Percentiles rank a stretch among this genome's conserved stretches.
Evolutionary conservation across 2,888 invertebrate genomes (phyloP).

Genomic region (Auanema sp.): DNA sequence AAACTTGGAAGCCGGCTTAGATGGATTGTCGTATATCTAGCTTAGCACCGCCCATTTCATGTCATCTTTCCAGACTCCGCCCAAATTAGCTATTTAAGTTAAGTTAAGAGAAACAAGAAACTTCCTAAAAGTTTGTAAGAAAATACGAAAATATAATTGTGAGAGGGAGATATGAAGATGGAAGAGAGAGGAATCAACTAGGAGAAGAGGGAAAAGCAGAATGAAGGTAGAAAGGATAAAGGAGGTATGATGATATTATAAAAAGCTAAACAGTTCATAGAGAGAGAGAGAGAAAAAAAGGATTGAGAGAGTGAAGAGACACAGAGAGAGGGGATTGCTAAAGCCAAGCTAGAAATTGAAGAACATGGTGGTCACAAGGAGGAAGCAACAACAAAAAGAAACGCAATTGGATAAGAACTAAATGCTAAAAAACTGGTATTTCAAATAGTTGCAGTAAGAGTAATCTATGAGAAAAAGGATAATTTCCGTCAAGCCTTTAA

Average conservation of each 20-base stretch:
- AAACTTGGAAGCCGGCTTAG: too few relatives aligned
- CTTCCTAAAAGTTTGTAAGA: background rate
- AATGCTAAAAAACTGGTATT: background rate
- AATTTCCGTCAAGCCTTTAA: too few relatives aligned
- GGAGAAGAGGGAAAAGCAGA: background rate
- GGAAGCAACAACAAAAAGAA: slow-evolving; percentile 4
- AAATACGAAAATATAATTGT: background rate
- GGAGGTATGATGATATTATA: background rate
- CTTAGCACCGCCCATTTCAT: background rate
- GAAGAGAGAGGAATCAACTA: background rate
- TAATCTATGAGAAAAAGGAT: too few relatives aligned
- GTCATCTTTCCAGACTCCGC: background rate
- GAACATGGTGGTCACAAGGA: background rate
- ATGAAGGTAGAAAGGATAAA: background rate
- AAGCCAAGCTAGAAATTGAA: background rate
- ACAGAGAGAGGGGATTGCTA: background rate
- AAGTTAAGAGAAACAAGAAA: background rate
- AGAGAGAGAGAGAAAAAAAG: background rate
- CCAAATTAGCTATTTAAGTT: slow-evolving; percentile 2
- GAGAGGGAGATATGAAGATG: background rate
- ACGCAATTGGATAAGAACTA: background rate
- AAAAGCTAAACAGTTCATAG: background rate
- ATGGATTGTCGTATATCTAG: too few relatives aligned
- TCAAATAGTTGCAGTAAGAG: background rate
- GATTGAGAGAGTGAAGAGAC: background rate